Base-by-base conservation (phyloP, 92 coral and sea anemone species). In the Epizoanthus illoricatus region DNA sequence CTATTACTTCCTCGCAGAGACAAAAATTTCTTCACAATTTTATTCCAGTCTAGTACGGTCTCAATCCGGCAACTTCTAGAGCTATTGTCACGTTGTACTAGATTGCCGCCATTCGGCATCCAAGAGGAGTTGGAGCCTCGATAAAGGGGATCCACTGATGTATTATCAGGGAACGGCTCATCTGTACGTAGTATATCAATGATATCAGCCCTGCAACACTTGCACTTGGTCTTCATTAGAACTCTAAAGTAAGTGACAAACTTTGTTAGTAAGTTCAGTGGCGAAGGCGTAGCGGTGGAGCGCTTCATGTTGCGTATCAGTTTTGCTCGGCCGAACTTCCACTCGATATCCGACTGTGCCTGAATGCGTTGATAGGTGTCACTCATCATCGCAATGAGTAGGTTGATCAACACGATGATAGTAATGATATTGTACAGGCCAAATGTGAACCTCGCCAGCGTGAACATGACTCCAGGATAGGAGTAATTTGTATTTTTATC, bases 311-410 rank as follows among this genome's bases (percentile, higher is more conserved):
- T 96, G 15, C 99, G 92, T 5, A 97, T 97, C 70, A 97, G 74
- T 42, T 97, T 97, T 15, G 99, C 99, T 69, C 99, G 97, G 42
- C 99, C 99, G 66, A 97, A 97, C 81, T 97, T 97, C 99, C 99
- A 97, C 68, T 93, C 99, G 11, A 91, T 85, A 78, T 97, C 99
- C 2, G 99, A 97, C 81, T 97, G 99, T 69, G 92, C 84, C 71
- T 97, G 99, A 67, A 97, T 94, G 75, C 99, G 87, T 60, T 97
- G 99, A 39, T 97, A 97, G n/a, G 99, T 97, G 81, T 97, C 99
- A 59, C 99, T 97, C 99, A 97, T 97, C 99, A 97, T 97, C 56
- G 99, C 99, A 49, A 97, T 97, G 80, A 97, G 98, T 40, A 97
- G 86, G 67, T 97, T 97, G 64, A 97, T 85, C 13, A 97, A 91